phyloP scores from a whole-genome alignment of 2,797 vertebrate genomes.

The Tiaroga cobitis region DNA sequence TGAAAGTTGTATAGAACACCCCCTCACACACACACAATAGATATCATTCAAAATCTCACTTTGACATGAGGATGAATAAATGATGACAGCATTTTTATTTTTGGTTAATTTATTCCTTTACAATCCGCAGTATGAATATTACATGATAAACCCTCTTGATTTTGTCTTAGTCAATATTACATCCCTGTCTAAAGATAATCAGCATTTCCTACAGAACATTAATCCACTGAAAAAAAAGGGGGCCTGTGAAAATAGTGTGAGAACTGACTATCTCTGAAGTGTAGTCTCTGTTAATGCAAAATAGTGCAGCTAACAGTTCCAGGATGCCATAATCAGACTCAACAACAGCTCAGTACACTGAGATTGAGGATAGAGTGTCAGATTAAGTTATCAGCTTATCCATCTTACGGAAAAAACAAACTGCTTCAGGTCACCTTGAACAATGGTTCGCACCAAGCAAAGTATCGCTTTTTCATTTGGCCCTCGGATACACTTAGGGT shows the following conservation, averaged over 20 bases:
- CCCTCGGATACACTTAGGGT: not conserved
- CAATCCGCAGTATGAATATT: not conserved
- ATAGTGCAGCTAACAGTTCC: constrained; percentile 1
- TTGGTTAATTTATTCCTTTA: not conserved
- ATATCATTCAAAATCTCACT: not conserved
- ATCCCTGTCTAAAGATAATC: not conserved
- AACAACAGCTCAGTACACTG: not conserved
- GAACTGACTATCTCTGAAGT: not conserved
- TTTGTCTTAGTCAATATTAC: not conserved
- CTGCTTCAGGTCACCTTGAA: constrained; percentile 35
- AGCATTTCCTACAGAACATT: not conserved
- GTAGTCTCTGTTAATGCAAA: constrained; percentile 28
- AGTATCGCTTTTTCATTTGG: not conserved
- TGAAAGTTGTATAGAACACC: too few species aligned
- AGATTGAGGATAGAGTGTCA: constrained; percentile 27
- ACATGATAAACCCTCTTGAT: not conserved
- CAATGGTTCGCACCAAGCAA: not conserved
- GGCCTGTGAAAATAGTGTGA: not conserved
- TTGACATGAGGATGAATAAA: not conserved
- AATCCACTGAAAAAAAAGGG: not conserved
- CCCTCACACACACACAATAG: not conserved
- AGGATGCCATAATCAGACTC: not conserved
- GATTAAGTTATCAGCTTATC: constrained; percentile 35
- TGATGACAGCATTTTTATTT: not conserved
- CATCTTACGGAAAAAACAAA: constrained; percentile 31